Evolutionary conservation across 2,797 vertebrate genomes (phyloP).

Genomic region (Macrochelys suwanniensis): DNA sequence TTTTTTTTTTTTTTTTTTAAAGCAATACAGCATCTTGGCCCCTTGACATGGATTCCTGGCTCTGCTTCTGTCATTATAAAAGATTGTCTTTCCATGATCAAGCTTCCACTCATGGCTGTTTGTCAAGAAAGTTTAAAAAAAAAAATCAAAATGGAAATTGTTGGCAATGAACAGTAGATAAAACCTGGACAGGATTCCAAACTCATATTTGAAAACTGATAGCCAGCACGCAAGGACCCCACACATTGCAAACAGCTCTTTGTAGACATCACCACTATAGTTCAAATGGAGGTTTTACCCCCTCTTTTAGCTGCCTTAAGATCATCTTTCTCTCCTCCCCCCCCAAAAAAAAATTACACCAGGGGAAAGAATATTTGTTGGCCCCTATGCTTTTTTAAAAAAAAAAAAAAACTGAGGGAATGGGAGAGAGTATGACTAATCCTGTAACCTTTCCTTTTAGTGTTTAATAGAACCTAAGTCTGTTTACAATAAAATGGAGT

Average conservation of each 20-base stretch:
- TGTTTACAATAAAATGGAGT: constrained; percentile 86
- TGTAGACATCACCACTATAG: background rate
- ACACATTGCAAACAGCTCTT: constrained; percentile 68
- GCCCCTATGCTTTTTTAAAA: background rate
- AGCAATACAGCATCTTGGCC: background rate
- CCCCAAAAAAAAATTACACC: background rate
- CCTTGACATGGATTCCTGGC: constrained; percentile 36
- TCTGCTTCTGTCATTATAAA: constrained; percentile 69
- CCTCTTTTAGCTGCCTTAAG: background rate
- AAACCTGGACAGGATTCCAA: constrained; percentile 78
- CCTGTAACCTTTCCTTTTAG: constrained; percentile 84
- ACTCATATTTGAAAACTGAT: constrained; percentile 82
- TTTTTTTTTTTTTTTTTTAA: background rate
- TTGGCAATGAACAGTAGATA: constrained; percentile 77
- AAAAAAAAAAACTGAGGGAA: background rate
- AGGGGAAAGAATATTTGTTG: constrained; percentile 43
- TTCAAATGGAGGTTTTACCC: background rate
- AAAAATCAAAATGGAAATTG: constrained; percentile 63
- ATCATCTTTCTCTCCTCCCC: background rate
- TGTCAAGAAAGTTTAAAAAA: constrained; percentile 25
- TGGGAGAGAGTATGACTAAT: constrained; percentile 83
- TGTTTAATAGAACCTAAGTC: constrained; percentile 83
- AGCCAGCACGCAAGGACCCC: constrained; percentile 83
- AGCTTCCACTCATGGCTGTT: constrained; percentile 62
- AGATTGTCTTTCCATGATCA: constrained; percentile 65